Conservation (phyloP, 2,113 vertebrate species). For the Salvelinus namaycush region DNA sequence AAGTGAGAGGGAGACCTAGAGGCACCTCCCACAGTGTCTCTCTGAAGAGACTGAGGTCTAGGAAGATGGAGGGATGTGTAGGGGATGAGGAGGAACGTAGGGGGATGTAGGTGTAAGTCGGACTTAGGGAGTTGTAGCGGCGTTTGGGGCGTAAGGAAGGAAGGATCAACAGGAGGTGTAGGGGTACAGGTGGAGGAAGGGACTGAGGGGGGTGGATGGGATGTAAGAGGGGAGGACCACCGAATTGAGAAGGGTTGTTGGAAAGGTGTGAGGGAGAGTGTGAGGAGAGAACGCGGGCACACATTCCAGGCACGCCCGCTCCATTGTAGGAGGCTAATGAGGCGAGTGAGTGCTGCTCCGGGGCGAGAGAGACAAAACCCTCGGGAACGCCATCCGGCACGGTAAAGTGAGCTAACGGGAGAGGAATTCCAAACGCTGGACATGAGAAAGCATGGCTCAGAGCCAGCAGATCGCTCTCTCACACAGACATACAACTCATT, state of each 20-base stretch:
- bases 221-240: slow-evolving; percentile 9
- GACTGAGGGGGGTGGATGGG: neutral
- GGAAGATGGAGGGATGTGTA: too few species aligned
- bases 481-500: too few species aligned
- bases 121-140: neutral
- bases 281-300: slow-evolving; percentile 36
- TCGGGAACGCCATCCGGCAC: slow-evolving; percentile 11
- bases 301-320: slow-evolving; percentile 62
- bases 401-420: slow-evolving; percentile 49
- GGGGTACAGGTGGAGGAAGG: neutral
- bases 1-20: too few species aligned
- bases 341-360: slow-evolving; percentile 17
- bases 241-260: slow-evolving; percentile 29
- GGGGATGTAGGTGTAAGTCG: too few species aligned
- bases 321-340: slow-evolving; percentile 66
- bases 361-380: slow-evolving; percentile 30
- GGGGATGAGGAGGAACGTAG: too few species aligned
- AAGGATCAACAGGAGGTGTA: slow-evolving; percentile 10
- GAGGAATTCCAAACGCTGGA: slow-evolving; percentile 57
- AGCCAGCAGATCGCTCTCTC: slow-evolving; percentile 30
- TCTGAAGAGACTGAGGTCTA: too few species aligned
- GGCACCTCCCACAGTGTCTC: too few species aligned
- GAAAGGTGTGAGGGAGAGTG: slow-evolving; percentile 36
- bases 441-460: slow-evolving; percentile 30
- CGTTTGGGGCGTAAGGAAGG: neutral